Base-by-base conservation (phyloP, 2,888 invertebrate species). In the Siphonodentalium dalli region DNA sequence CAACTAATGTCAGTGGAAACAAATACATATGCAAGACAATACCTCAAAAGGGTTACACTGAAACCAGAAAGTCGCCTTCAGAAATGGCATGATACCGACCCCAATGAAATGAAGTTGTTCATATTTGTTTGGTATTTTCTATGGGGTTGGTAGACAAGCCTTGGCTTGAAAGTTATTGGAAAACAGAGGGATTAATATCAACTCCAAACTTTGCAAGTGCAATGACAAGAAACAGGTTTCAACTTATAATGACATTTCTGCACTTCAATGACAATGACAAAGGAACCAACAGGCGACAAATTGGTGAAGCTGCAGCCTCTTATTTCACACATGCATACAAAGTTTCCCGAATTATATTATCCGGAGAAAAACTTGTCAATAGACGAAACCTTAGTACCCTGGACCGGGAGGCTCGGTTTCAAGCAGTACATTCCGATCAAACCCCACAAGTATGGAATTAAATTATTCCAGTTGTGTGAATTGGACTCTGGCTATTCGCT, bases 391-490 rank as follows among this genome's bases (percentile, higher is more conserved):
- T 54, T 39, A 11, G 47, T 51, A 35, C 50, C 51, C 15, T 58
- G 42, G 28, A 62, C 53, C 20, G 62, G 62, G 13, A 29, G 38
- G 2, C 11, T 56, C 8, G 18, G 26, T 9, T 59, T 62, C 29
- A 29, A 46, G 7, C 54, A 58, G 2, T 63, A 63, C 46, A 63
- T 58, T 27, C 63, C 55, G 1, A 35, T 49, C 24, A 63, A 63
- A 42, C 62, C 62, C 2, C 46, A 62, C 21, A 62, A 56, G 26
- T 62, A 51, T 40, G 56, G 58, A 3, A 52, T 62, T 6, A 56
- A 55, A 38, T 18, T 59, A 6, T 63, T 39, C 33, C 48, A 54
- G 29, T 33, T 54, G 6, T 63, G 58, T 9, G 40, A n/a, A n/a
- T n/a, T n/a, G n/a, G n/a, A n/a, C n/a, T n/a, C 35, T 1, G 61